These are phyloP conservation scores for Oenanthe melanoleuca DNA, from an alignment of 2,113 vertebrate species.

Conservation along the genomic window DNA sequence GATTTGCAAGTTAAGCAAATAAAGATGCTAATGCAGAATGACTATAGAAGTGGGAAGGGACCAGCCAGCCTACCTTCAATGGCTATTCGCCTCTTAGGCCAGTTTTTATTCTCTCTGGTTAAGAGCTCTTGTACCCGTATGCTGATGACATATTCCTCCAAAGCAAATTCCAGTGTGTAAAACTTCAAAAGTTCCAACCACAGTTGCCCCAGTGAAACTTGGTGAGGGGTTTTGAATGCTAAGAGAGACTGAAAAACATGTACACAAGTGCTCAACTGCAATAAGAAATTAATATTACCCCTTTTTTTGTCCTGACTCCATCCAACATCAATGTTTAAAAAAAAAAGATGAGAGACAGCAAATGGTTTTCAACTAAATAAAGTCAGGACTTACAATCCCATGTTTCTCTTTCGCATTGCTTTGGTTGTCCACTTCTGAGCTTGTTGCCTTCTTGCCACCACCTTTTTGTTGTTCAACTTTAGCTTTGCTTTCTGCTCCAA, in stretches of 20 bases:
- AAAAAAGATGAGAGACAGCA: neutral
- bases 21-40: neutral
- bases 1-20: neutral
- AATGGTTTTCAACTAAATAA: neutral
- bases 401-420: conserved; percentile 78
- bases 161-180: conserved; percentile 97
- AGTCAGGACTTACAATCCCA: conserved; percentile 83
- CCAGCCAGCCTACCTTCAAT: conserved; percentile 86
- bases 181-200: conserved; percentile 97
- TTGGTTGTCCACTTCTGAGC: conserved; percentile 72
- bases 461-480: conserved; percentile 82
- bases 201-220: conserved; percentile 86
- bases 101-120: conserved; percentile 93
- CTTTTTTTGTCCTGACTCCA: neutral
- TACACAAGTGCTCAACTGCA: conserved; percentile 34
- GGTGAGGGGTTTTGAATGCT: conserved; percentile 75
- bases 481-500: conserved; percentile 78
- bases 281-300: accelerated
- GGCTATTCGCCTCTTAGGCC: conserved; percentile 95
- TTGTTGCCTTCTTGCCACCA: conserved; percentile 64
- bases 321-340: neutral
- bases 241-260: conserved; percentile 81
- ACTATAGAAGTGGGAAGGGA: neutral
- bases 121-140: conserved; percentile 90
- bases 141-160: conserved; percentile 96